These are phyloP conservation scores for Patiria pectinifera DNA, from an alignment of 53 echinoderm and acorn worm species.

Conservation along the genomic window DNA sequence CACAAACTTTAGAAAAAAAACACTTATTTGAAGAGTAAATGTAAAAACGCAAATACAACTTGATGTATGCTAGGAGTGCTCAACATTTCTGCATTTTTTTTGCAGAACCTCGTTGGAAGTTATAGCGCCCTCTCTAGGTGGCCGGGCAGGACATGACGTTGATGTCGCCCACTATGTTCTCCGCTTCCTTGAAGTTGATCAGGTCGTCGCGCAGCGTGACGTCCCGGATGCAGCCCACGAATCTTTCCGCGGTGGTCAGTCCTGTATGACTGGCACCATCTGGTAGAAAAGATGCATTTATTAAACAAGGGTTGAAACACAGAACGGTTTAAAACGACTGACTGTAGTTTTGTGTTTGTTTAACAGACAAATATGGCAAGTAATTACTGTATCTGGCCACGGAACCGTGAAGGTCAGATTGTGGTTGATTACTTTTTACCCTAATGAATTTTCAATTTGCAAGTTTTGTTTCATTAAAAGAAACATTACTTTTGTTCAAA, in stretches of 20 bases:
- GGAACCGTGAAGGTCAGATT: too few relatives aligned
- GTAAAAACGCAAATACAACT: not conserved
- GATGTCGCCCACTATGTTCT: constrained; percentile 16
- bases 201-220: constrained; percentile 68
- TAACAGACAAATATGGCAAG: too few relatives aligned
- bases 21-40: not conserved
- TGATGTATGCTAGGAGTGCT: not conserved
- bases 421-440: too few relatives aligned
- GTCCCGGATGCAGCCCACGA: constrained; percentile 88
- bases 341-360: too few relatives aligned
- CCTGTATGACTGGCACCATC: constrained; percentile 57
- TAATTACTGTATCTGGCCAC: too few relatives aligned
- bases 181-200: constrained; percentile 50
- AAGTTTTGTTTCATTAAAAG: too few relatives aligned
- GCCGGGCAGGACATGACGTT: constrained; percentile 60
- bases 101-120: not conserved
- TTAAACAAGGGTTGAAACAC: too few relatives aligned
- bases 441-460: too few relatives aligned
- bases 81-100: not conserved
- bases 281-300: not conserved
- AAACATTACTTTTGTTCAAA: too few relatives aligned
- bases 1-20: not conserved
- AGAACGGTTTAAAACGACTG: too few relatives aligned
- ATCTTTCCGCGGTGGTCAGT: constrained; percentile 62
- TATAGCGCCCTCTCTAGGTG: not conserved